phyloP scores from a whole-genome alignment of 2,797 vertebrate genomes.

The Chaunax sp. region DNA sequence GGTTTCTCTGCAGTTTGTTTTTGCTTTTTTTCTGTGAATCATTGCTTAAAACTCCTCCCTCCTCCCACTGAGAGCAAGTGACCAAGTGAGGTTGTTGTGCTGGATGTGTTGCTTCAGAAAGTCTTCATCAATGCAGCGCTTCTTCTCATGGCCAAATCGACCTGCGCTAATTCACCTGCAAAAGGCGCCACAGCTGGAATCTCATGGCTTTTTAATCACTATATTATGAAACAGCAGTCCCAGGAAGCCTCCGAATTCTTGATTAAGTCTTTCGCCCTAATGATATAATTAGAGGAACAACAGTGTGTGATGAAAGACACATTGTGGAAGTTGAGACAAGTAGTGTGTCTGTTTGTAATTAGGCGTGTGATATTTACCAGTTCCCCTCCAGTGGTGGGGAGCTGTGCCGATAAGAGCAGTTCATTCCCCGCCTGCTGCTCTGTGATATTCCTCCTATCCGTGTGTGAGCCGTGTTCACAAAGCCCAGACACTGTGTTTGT shows the following conservation, averaged over 20 bases:
- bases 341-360: conserved; percentile 72
- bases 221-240: conserved; percentile 29
- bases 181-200: conserved; percentile 20
- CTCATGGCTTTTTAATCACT: conserved; percentile 46
- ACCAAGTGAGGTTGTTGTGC: conserved; percentile 8
- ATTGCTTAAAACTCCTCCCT: conserved; percentile 31
- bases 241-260: conserved; percentile 53
- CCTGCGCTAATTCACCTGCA: conserved; percentile 25
- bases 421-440: conserved; percentile 64
- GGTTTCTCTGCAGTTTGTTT: conserved; percentile 31
- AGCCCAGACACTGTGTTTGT: conserved; percentile 51
- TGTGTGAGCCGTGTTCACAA: conserved; percentile 49
- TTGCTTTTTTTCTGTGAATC: conserved; percentile 51
- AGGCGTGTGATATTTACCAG: conserved; percentile 77
- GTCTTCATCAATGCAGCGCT: no score
- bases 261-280: conserved; percentile 46
- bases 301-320: conserved; percentile 59
- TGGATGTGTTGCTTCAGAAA: conserved; percentile 10
- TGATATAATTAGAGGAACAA: conserved; percentile 59
- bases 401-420: conserved; percentile 70
- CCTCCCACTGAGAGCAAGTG: conserved; percentile 20
- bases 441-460: conserved; percentile 41
- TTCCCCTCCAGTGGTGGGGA: conserved; percentile 69
- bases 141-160: background rate
- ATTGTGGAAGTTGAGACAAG: conserved; percentile 66